Conservation (phyloP, 2,888 invertebrate species). For the Drosophila melanocephala region DNA sequence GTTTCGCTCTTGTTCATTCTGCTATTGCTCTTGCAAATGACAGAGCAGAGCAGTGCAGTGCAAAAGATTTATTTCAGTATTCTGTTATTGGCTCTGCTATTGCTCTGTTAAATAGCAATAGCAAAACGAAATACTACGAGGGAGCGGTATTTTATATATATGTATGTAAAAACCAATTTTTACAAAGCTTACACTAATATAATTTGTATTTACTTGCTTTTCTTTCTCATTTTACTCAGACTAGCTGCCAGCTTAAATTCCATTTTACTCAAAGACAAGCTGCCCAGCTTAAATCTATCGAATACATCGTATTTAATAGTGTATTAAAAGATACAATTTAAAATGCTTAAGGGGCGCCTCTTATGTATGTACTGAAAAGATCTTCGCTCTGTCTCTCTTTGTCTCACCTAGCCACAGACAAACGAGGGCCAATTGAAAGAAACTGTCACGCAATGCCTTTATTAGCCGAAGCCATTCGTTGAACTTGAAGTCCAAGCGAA, state of each 20-base stretch:
- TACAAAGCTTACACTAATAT: background rate
- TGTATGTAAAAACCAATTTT: background rate
- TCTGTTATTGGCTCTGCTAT: background rate
- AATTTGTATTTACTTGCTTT: background rate
- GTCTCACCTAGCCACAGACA: background rate
- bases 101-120: background rate
- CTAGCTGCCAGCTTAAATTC: background rate
- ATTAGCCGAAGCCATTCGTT: slow-evolving; percentile 61
- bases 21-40: background rate
- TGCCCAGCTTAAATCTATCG: background rate
- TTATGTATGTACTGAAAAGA: background rate
- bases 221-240: background rate
- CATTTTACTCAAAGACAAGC: background rate
- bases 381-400: background rate
- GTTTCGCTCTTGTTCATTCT: background rate
- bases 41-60: background rate
- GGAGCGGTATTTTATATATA: background rate
- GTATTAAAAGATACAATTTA: background rate
- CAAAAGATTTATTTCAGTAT: background rate
- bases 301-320: background rate
- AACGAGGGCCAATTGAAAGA: slow-evolving; percentile 22
- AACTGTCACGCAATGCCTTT: slow-evolving; percentile 56
- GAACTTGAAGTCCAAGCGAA: slow-evolving; percentile 82
- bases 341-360: background rate
- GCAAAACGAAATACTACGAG: background rate